Evolutionary conservation across 2,113 vertebrate species (phyloP).

Genomic region (Phalacrocorax pelagicus): DNA sequence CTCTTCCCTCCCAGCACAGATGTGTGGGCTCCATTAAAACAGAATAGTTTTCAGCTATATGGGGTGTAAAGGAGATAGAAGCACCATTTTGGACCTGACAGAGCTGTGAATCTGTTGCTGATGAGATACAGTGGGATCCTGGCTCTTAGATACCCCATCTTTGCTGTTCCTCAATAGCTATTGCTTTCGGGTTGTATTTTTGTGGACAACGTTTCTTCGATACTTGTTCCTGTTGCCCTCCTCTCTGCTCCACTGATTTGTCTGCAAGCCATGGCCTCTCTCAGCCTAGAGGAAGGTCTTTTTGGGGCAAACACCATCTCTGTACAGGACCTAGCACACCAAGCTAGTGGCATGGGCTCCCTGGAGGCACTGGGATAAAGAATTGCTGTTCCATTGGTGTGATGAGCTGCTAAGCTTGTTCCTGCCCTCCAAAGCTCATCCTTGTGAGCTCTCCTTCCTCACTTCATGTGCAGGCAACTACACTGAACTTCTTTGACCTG

Average conservation of each 20-base stretch:
- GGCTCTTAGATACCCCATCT: background rate
- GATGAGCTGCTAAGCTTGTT: background rate
- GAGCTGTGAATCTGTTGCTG: background rate
- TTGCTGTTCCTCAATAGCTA: background rate
- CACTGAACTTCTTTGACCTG: background rate
- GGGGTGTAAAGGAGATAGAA: background rate
- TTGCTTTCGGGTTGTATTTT: accelerated
- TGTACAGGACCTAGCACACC: background rate
- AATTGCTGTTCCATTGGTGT: background rate
- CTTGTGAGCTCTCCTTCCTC: background rate
- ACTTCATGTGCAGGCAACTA: accelerated
- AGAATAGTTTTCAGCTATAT: background rate
- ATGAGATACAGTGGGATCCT: background rate
- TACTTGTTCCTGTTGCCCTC: background rate
- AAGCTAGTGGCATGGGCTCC: background rate
- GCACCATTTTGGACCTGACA: background rate
- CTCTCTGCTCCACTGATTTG: background rate
- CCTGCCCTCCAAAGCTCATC: background rate
- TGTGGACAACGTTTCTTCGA: background rate
- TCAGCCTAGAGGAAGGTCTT: background rate
- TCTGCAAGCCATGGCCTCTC: background rate
- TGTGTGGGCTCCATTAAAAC: background rate
- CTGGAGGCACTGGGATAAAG: background rate
- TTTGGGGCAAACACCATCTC: background rate
- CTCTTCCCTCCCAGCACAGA: background rate